These are phyloP conservation scores for Sinella curviseta DNA, from an alignment of 1,140 invertebrate genomes.

Conservation along the genomic window DNA sequence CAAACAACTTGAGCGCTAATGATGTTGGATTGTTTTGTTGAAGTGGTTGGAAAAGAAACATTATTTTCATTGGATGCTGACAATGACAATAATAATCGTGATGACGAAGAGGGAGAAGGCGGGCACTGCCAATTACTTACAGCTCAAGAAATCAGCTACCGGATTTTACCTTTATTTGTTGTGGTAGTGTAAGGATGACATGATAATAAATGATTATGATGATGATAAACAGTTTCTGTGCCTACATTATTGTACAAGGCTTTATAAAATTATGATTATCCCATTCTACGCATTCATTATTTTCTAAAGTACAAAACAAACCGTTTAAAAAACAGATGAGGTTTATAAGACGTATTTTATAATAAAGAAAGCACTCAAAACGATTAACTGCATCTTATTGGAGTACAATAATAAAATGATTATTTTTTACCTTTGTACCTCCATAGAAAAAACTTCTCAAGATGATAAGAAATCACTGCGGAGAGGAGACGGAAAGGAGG, in stretches of 20 bases:
- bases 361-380: too few relatives aligned
- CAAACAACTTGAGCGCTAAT: background rate
- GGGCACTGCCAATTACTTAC: background rate
- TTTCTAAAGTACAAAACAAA: too few relatives aligned
- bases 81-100: background rate
- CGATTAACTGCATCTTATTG: too few relatives aligned
- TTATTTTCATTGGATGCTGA: background rate
- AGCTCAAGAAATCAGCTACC: background rate
- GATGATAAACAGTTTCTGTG: slow-evolving; percentile 3
- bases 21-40: background rate
- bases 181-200: background rate
- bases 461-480: background rate
- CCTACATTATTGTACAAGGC: background rate
- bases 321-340: too few relatives aligned
- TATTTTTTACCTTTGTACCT: too few relatives aligned
- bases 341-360: too few relatives aligned
- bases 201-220: background rate
- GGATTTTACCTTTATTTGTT: background rate
- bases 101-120: background rate
- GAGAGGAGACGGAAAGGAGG: background rate
- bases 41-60: background rate
- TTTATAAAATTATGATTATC: background rate
- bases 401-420: too few relatives aligned
- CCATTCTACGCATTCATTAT: background rate
- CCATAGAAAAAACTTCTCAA: too few relatives aligned